phyloP scores from a whole-genome alignment of 2,888 invertebrate species.

The Campaea margaritaria region DNA sequence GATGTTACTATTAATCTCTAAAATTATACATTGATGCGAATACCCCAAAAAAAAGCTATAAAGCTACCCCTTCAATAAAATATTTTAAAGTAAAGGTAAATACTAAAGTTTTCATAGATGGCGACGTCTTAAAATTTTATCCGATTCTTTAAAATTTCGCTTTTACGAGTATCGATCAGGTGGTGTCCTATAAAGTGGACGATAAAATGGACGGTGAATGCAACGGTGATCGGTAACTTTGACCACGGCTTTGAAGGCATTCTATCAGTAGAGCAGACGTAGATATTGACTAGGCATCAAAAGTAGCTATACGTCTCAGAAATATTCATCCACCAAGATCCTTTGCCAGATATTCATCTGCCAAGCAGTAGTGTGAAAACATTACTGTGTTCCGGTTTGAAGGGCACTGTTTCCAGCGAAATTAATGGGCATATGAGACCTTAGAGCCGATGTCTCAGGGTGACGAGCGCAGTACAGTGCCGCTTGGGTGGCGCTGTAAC shows the following conservation, averaged over 20 bases:
- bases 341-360: too few species aligned
- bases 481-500: too few species aligned
- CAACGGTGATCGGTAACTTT: slow-evolving; percentile 26
- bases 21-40: slow-evolving; percentile 6
- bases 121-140: slow-evolving; percentile 44
- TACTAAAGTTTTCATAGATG: slow-evolving; percentile 36
- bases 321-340: too few species aligned
- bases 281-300: too few species aligned
- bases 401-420: too few species aligned
- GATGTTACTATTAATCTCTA: too few species aligned
- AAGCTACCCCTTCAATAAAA: slow-evolving; percentile 36
- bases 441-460: too few species aligned
- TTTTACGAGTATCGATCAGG: slow-evolving; percentile 42
- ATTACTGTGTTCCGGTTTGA: too few species aligned
- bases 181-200: slow-evolving; percentile 29
- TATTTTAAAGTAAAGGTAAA: slow-evolving; percentile 38
- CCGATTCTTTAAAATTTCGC: slow-evolving; percentile 33
- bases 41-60: slow-evolving; percentile 26
- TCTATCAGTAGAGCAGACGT: slow-evolving; percentile 22
- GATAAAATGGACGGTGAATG: slow-evolving; percentile 37
- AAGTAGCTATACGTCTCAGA: too few species aligned
- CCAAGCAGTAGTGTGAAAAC: too few species aligned
- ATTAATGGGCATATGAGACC: too few species aligned
- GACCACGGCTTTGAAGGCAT: slow-evolving; percentile 31
- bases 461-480: too few species aligned